Conservation (phyloP, 1,140 invertebrate species). For the Trichonephila clavata region DNA sequence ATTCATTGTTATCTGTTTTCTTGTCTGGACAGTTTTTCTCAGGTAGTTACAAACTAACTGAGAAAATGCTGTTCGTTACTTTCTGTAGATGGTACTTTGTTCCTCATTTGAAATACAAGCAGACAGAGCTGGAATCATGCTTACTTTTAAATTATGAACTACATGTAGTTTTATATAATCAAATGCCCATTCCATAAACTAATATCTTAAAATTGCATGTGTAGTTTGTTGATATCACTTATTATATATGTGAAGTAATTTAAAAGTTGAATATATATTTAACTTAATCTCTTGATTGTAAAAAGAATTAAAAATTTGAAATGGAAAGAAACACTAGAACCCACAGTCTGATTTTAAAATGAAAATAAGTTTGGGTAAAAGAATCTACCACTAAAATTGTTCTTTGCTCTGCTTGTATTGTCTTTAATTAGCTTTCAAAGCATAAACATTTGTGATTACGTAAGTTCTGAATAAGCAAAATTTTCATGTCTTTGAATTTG, state of each 20-base stretch:
- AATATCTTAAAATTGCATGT: too few species aligned
- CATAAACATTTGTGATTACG: neutral
- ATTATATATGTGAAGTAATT: too few species aligned
- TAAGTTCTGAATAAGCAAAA: neutral
- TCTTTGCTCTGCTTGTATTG: neutral
- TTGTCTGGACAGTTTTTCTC: conserved; percentile 51
- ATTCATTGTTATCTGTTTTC: conserved; percentile 43
- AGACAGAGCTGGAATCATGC: neutral
- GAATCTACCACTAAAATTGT: neutral
- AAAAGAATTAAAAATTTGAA: too few species aligned
- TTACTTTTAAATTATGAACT: neutral
- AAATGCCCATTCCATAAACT: too few species aligned
- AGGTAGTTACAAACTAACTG: conserved; percentile 54
- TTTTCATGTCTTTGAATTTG: neutral
- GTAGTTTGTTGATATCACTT: too few species aligned
- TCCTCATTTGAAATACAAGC: conserved; percentile 56
- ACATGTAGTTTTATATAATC: too few species aligned
- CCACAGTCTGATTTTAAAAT: too few species aligned
- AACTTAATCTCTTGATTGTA: too few species aligned
- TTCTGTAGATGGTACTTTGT: conserved; percentile 71
- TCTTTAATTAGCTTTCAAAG: conserved; percentile 11
- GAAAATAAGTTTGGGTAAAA: too few species aligned
- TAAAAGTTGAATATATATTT: too few species aligned
- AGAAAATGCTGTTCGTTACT: conserved; percentile 36
- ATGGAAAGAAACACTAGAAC: too few species aligned